phyloP scores from a whole-genome alignment of 1,140 invertebrate genomes.

The Zaprionus africanus region DNA sequence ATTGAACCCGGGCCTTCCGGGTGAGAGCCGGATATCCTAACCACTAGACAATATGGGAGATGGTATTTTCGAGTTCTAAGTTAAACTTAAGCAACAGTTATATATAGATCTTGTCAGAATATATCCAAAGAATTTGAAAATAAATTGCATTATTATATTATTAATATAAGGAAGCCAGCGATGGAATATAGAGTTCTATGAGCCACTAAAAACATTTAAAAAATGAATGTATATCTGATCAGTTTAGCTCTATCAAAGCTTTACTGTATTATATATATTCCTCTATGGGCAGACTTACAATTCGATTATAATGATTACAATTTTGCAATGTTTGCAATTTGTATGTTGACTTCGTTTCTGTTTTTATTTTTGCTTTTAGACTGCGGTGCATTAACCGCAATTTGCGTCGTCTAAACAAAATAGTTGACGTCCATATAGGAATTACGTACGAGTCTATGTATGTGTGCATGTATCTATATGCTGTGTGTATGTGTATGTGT shows the following conservation, averaged over 20 bases:
- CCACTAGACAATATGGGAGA: conserved; percentile 53
- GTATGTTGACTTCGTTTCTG: conserved; percentile 24
- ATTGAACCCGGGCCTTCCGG: conserved; percentile 93
- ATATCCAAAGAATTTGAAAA: neutral
- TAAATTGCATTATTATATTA: too few species aligned
- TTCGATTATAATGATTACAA: conserved; percentile 20
- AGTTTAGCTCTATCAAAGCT: neutral
- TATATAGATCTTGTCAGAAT: neutral
- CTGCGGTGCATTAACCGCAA: conserved; percentile 58
- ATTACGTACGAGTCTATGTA: conserved; percentile 27
- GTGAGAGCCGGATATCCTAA: conserved; percentile 85
- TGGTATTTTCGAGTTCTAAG: neutral
- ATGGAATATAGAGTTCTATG: too few species aligned
- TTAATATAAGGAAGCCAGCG: too few species aligned
- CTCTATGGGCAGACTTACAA: neutral
- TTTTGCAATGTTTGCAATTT: conserved; percentile 45
- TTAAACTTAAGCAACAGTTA: neutral
- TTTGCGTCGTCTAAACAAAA: conserved; percentile 46
- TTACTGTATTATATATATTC: neutral
- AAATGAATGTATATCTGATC: too few species aligned
- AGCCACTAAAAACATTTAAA: too few species aligned
- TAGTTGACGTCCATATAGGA: conserved; percentile 50
- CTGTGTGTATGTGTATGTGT: conserved; percentile 25
- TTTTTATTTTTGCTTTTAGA: conserved; percentile 40
- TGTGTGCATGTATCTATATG: conserved; percentile 1